Conservation (phyloP, 2,113 vertebrate species). For the Passer montanus region DNA sequence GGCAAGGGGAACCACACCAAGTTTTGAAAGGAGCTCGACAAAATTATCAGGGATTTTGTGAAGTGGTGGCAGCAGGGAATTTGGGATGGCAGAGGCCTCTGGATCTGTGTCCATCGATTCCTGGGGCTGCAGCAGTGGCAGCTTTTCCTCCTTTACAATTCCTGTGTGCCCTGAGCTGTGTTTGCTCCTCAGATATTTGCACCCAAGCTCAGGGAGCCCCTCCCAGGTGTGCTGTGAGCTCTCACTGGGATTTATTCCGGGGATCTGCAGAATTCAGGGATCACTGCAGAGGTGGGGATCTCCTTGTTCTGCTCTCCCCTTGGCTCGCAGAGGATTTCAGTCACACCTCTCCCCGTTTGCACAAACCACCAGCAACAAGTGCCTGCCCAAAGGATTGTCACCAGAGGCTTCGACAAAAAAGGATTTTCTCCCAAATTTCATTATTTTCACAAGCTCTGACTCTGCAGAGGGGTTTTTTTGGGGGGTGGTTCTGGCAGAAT, state of each 20-base stretch:
- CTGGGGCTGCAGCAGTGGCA: not conserved
- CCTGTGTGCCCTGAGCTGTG: rapidly evolving
- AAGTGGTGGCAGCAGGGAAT: not conserved
- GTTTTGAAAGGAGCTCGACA: not conserved
- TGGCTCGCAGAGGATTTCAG: not conserved
- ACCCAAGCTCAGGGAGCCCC: not conserved
- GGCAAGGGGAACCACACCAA: not conserved
- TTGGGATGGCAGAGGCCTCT: not conserved
- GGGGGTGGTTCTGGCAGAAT: not conserved
- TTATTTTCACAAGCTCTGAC: not conserved
- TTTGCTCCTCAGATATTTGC: not conserved
- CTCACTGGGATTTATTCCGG: rapidly evolving
- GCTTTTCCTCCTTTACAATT: not conserved
- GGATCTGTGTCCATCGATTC: not conserved
- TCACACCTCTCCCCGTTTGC: not conserved
- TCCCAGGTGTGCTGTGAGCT: not conserved
- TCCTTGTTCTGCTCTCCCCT: not conserved
- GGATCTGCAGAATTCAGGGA: no score
- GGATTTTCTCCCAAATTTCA: rapidly evolving
- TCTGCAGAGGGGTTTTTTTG: not conserved
- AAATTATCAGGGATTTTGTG: not conserved
- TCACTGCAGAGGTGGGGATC: not conserved
- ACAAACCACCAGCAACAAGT: not conserved
- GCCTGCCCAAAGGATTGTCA: not conserved
- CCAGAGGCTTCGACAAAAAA: rapidly evolving